A percentile compares a stretch with the other conserved stretches of the same genome.
These are phyloP conservation scores for Stenotaenia linearis DNA, from an alignment of 2,888 invertebrate species.

Conservation along the genomic window DNA sequence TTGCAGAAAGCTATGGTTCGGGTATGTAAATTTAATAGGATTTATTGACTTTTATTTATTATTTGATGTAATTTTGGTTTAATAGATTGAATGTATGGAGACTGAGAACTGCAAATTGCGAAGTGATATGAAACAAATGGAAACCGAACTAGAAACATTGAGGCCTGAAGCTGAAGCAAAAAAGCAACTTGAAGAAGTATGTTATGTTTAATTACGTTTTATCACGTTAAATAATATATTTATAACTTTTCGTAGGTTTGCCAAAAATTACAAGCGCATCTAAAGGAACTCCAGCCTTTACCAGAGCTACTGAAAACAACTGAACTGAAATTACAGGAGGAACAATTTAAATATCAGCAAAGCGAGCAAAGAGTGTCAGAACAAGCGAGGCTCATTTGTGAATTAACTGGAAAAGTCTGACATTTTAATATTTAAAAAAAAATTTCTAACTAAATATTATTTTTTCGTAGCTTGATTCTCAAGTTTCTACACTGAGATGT, in stretches of 20 bases:
- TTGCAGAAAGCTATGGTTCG: background rate
- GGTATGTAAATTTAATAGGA: background rate
- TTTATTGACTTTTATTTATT: too few relatives aligned
- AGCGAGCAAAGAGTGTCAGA: background rate
- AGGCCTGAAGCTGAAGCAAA: constrained; percentile 1
- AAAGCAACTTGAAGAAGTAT: background rate
- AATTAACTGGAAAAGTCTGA: constrained; percentile 8
- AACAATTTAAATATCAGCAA: background rate
- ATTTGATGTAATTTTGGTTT: background rate
- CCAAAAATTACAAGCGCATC: constrained; percentile 22
- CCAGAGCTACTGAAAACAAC: constrained; percentile 2
- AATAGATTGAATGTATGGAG: background rate
- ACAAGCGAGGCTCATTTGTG: constrained; percentile 17
- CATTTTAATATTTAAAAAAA: background rate
- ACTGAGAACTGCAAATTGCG: background rate
- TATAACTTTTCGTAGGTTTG: background rate
- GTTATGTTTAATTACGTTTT: too few relatives aligned
- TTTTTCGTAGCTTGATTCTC: background rate
- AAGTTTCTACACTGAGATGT: background rate
- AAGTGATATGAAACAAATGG: background rate
- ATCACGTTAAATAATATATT: too few relatives aligned
- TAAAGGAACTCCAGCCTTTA: background rate
- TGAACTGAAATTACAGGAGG: background rate
- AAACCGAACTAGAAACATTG: background rate
- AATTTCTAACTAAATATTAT: background rate